A percentile compares a stretch with the other conserved stretches of the same genome.
Conservation (phyloP, 2,888 invertebrate genomes). For the Cheilosia impressa region DNA sequence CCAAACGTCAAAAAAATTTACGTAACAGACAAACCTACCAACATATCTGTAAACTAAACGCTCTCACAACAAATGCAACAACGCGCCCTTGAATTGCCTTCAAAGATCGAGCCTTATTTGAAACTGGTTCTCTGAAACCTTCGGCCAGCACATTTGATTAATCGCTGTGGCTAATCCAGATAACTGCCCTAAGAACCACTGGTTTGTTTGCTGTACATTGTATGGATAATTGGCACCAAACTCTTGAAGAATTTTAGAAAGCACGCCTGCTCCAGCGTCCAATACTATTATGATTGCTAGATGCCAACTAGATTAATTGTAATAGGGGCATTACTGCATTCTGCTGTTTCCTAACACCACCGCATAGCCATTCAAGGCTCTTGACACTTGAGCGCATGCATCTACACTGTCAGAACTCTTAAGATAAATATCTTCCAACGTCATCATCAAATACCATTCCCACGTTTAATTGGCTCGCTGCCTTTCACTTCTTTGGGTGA, state of each 20-base stretch:
- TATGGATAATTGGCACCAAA: conserved; percentile 1
- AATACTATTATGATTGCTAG: conserved; percentile 37
- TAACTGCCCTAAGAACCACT: too few species aligned
- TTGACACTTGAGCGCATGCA: conserved; percentile 19
- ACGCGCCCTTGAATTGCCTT: too few species aligned
- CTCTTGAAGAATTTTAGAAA: conserved; percentile 55
- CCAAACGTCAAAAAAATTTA: too few species aligned
- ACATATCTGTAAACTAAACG: too few species aligned
- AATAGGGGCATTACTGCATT: conserved; percentile 52
- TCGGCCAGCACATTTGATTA: too few species aligned
- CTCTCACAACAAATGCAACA: too few species aligned
- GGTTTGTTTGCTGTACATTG: neutral
- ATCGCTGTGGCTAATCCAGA: too few species aligned
- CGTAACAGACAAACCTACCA: too few species aligned
- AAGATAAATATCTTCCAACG: conserved; percentile 71
- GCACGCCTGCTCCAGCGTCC: conserved; percentile 23
- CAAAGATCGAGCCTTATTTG: too few species aligned
- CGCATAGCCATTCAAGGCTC: conserved; percentile 31
- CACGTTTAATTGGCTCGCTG: conserved; percentile 73
- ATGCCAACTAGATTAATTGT: conserved; percentile 29
- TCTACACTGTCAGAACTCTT: conserved; percentile 51
- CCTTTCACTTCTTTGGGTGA: conserved; percentile 69
- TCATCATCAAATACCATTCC: conserved; percentile 74
- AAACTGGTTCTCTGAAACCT: too few species aligned
- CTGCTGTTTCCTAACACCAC: neutral